Evolutionary conservation across 2,888 invertebrate genomes (phyloP).

Genomic region (Leucozona laternaria): DNA sequence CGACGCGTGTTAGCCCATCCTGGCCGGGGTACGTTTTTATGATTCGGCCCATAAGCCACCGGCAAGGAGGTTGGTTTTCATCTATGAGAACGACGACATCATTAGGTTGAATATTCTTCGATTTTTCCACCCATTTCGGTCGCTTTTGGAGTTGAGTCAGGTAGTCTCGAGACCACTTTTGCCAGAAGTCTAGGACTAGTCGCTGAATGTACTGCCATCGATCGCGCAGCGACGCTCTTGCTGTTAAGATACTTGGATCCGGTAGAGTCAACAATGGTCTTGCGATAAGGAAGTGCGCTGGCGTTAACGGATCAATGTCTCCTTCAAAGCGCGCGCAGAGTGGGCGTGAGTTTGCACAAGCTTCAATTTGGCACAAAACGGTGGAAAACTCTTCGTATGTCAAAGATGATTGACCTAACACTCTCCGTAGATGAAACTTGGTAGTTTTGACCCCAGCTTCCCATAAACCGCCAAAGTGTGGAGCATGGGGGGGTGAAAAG

Average conservation of each 20-base stretch:
- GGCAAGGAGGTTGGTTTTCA: slow-evolving; percentile 71
- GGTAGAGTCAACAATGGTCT: slow-evolving; percentile 34
- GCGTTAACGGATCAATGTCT: too few relatives aligned
- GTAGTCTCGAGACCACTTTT: slow-evolving; percentile 77
- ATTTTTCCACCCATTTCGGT: slow-evolving; percentile 76
- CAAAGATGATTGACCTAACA: slow-evolving; percentile 76
- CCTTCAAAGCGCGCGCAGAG: too few relatives aligned
- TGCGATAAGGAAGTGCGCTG: too few relatives aligned
- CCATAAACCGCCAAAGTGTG: too few relatives aligned
- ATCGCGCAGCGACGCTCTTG: too few relatives aligned
- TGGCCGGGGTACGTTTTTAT: slow-evolving; percentile 74
- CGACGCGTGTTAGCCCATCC: slow-evolving; percentile 77
- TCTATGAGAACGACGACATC: slow-evolving; percentile 77
- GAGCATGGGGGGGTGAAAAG: slow-evolving; percentile 77
- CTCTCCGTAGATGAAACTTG: slow-evolving; percentile 78
- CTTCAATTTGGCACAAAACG: slow-evolving; percentile 78
- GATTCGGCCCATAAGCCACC: slow-evolving; percentile 77
- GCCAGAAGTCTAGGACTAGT: too few relatives aligned
- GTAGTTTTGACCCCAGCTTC: too few relatives aligned
- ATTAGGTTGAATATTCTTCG: slow-evolving; percentile 60
- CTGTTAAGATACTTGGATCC: slow-evolving; percentile 6
- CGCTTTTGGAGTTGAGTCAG: slow-evolving; percentile 76
- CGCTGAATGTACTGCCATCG: too few relatives aligned
- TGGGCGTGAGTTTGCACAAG: slow-evolving; percentile 78
- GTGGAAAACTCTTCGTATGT: slow-evolving; percentile 79